These are phyloP conservation scores for Bambusicola thoracicus DNA, from an alignment of 2,113 vertebrate species.

Conservation along the genomic window DNA sequence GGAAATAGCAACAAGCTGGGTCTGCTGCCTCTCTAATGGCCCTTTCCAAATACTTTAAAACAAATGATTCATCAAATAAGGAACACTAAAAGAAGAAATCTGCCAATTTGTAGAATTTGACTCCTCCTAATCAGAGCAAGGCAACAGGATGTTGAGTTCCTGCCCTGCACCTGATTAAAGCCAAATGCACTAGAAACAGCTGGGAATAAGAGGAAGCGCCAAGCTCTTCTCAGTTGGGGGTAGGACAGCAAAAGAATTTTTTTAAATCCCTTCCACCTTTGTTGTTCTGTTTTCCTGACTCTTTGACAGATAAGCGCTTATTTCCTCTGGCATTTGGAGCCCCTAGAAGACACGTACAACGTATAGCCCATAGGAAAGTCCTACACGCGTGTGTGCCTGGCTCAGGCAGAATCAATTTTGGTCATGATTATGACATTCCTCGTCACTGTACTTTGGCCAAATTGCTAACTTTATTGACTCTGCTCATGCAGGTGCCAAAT, in stretches of 20 bases:
- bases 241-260: constrained; percentile 74
- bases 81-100: constrained; percentile 82
- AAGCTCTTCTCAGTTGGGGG: constrained; percentile 79
- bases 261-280: constrained; percentile 68
- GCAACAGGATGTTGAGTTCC: constrained; percentile 92
- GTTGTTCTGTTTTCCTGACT: constrained; percentile 78
- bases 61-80: constrained; percentile 87
- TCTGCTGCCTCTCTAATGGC: constrained; percentile 71
- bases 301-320: constrained; percentile 77
- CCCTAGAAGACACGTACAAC: constrained; percentile 46
- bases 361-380: constrained; percentile 54
- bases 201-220: constrained; percentile 78
- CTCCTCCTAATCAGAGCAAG: constrained; percentile 91
- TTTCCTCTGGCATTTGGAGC: constrained; percentile 61
- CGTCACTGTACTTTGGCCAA: background rate
- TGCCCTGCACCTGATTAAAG: constrained; percentile 93
- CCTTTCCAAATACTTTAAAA: constrained; percentile 84
- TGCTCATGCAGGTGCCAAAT: constrained; percentile 24
- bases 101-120: constrained; percentile 89
- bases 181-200: constrained; percentile 85
- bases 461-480: constrained; percentile 47
- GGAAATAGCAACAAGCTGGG: constrained; percentile 72
- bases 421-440: constrained; percentile 25
- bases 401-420: constrained; percentile 33
- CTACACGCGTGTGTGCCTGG: background rate